Conservation (phyloP, 2,797 vertebrate genomes). For the Atherinosoma microstoma region DNA sequence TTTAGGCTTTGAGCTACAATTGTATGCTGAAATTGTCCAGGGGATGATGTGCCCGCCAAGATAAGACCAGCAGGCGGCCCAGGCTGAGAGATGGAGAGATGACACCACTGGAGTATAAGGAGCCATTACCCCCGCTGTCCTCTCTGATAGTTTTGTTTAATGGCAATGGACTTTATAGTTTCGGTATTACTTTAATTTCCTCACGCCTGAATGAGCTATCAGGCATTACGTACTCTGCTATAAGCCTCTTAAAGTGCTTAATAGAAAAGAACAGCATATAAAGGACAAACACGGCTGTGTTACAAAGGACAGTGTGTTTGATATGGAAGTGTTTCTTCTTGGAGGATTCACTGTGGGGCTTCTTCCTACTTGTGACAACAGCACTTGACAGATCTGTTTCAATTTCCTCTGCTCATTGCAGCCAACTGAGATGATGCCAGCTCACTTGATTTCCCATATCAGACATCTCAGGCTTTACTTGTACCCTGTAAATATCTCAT, state of each 20-base stretch:
- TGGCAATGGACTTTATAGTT: conserved; percentile 29
- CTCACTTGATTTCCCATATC: conserved; percentile 43
- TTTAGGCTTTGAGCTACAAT: conserved; percentile 33
- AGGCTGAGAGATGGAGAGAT: conserved; percentile 40
- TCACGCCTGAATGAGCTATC: conserved; percentile 39
- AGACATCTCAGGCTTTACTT: conserved; percentile 31
- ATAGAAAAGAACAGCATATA: conserved; percentile 11
- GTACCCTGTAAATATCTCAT: conserved; percentile 23
- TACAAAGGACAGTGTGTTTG: conserved; percentile 14
- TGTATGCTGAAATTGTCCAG: conserved; percentile 44
- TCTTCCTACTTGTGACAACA: conserved; percentile 20
- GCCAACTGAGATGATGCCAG: conserved; percentile 29
- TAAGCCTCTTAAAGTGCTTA: conserved; percentile 4
- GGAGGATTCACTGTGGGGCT: conserved; percentile 22
- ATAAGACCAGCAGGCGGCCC: conserved; percentile 56
- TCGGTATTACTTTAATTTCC: conserved; percentile 48
- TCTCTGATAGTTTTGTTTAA: conserved; percentile 34
- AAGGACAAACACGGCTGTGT: conserved; percentile 52
- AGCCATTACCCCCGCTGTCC: conserved; percentile 52
- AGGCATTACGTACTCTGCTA: conserved; percentile 19
- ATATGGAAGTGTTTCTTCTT: conserved; percentile 25
- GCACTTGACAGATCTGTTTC: conserved; percentile 9
- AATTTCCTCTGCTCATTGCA: conserved; percentile 23
- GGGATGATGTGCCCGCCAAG: conserved; percentile 53
- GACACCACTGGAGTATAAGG: conserved; percentile 41